Conservation (phyloP, 2,797 vertebrate species). For the Clarias laeviceps region DNA sequence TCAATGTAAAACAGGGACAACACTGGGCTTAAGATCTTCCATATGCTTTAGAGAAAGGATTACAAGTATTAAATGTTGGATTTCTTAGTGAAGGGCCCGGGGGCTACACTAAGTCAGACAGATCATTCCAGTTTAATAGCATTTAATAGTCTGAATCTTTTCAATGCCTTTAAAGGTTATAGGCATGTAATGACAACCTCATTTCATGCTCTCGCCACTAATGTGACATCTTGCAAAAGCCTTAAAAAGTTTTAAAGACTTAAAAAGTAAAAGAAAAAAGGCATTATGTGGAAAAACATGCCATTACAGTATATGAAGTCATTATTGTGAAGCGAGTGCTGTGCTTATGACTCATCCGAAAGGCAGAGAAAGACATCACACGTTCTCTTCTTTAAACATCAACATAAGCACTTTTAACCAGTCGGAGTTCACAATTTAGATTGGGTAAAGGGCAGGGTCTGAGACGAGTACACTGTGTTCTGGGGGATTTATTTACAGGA, state of each 20-base stretch:
- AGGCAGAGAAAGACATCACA: not conserved
- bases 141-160: not conserved
- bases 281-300: not conserved
- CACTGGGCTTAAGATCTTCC: not conserved
- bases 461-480: conserved; percentile 51
- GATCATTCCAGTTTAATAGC: not conserved
- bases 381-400: not conserved
- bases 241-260: not conserved
- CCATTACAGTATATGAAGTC: conserved; percentile 21
- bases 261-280: not conserved
- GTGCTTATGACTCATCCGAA: conserved; percentile 38
- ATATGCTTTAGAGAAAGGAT: not conserved
- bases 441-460: conserved; percentile 65
- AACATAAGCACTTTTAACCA: not conserved
- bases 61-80: not conserved
- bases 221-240: too few relatives aligned
- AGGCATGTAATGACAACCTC: not conserved
- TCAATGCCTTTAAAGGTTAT: not conserved
- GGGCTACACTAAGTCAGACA: not conserved
- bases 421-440: conserved; percentile 64
- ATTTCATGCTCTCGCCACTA: not conserved
- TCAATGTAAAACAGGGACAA: not conserved
- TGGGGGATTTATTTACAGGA: conserved; percentile 33
- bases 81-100: not conserved
- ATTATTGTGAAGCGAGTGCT: conserved; percentile 22